Conservation (phyloP, 2,113 vertebrate genomes). For the Salvelinus sp. region DNA sequence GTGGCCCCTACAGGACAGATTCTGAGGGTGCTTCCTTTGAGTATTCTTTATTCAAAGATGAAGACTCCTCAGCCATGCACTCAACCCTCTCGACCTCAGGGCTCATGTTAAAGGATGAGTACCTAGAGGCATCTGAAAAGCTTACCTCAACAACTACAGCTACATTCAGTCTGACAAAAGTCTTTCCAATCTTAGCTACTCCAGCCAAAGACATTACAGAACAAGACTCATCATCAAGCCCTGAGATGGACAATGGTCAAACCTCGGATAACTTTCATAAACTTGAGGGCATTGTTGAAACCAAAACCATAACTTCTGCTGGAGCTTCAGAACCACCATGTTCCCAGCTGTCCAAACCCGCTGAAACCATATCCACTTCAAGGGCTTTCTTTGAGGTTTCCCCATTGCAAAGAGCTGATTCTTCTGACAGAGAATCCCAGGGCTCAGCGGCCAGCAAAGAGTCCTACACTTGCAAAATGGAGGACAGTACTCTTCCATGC, state of each 20-base stretch:
- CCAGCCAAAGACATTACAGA: slow-evolving; percentile 47
- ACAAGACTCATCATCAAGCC: slow-evolving; percentile 34
- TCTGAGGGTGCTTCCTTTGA: slow-evolving; percentile 56
- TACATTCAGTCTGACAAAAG: slow-evolving; percentile 66
- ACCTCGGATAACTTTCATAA: slow-evolving; percentile 40
- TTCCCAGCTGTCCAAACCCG: slow-evolving; percentile 19
- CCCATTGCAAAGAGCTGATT: slow-evolving; percentile 73
- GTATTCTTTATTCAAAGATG: slow-evolving; percentile 72
- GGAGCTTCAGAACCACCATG: slow-evolving; percentile 27
- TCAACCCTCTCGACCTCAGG: slow-evolving; percentile 68
- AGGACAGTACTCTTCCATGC: slow-evolving; percentile 65
- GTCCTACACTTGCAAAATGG: slow-evolving; percentile 54
- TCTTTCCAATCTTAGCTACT: slow-evolving; percentile 42
- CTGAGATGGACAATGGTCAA: slow-evolving; percentile 47
- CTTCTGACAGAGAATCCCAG: slow-evolving; percentile 49
- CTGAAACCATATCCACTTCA: slow-evolving; percentile 39
- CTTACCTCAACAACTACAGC: slow-evolving; percentile 60
- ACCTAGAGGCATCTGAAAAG: slow-evolving; percentile 86
- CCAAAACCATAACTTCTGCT: slow-evolving; percentile 11
- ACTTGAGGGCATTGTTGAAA: slow-evolving; percentile 27
- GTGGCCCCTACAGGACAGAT: slow-evolving; percentile 56
- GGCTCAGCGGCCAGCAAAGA: slow-evolving; percentile 63
- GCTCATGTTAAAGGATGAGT: slow-evolving; percentile 80
- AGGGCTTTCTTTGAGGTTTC: slow-evolving; percentile 73
- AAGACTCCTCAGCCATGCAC: slow-evolving; percentile 65